Percentiles rank a stretch among this genome's conserved stretches.
phyloP scores from a whole-genome alignment of 1,140 invertebrate genomes.

The Leptestheria dahalacensis region DNA sequence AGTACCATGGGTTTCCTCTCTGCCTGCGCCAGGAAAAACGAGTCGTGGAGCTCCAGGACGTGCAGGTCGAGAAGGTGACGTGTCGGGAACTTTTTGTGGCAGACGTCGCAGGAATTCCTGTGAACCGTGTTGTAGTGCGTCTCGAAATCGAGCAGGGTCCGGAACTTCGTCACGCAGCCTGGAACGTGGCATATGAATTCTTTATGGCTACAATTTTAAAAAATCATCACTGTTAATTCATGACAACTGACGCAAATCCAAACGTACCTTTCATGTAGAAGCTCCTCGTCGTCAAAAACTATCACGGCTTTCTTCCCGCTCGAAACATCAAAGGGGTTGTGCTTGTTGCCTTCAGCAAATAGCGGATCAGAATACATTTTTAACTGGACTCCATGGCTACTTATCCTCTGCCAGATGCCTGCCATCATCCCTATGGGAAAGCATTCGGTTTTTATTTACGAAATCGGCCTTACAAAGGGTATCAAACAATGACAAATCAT shows the following conservation, averaged over 20 bases:
- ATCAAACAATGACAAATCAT: no score
- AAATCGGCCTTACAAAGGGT: no score
- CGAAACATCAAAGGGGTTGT: neutral
- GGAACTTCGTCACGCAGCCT: conserved; percentile 28
- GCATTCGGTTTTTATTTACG: no score
- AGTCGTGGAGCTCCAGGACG: conserved; percentile 48
- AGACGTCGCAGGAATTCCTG: conserved; percentile 32
- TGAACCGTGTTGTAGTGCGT: conserved; percentile 35
- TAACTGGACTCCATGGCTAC: neutral
- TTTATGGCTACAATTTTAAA: conserved; percentile 25
- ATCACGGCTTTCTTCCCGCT: conserved; percentile 26
- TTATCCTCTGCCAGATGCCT: neutral
- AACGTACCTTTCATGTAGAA: conserved; percentile 25
- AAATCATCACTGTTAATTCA: conserved; percentile 23
- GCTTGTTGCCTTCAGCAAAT: neutral
- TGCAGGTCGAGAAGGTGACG: conserved; percentile 51
- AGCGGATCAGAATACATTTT: neutral
- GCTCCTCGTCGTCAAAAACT: conserved; percentile 30
- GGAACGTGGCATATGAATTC: conserved; percentile 30
- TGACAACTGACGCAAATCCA: neutral
- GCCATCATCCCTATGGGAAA: no score
- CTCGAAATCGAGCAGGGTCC: conserved; percentile 32
- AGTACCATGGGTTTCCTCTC: conserved; percentile 44
- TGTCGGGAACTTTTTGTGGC: conserved; percentile 41
- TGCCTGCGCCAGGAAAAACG: conserved; percentile 44